phyloP scores from a whole-genome alignment of 2,113 vertebrate genomes.

The Corvus moneduloides region DNA sequence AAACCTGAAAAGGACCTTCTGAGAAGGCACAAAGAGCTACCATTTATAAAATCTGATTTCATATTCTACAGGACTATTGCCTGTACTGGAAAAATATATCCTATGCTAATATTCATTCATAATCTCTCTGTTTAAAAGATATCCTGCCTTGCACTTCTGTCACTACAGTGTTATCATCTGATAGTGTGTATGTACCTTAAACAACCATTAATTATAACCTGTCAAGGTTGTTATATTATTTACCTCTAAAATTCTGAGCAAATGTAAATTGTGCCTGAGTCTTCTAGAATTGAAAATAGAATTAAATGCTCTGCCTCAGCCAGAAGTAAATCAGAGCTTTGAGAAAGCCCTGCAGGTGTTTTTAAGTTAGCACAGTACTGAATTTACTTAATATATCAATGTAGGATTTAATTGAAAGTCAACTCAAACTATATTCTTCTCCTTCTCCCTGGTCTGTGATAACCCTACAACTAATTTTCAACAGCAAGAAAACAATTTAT shows the following conservation, averaged over 20 bases:
- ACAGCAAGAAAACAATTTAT: background rate
- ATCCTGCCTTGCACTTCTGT: constrained; percentile 16
- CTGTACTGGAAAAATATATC: background rate
- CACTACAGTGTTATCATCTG: constrained; percentile 38
- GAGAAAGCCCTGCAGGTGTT: background rate
- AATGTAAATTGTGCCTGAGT: constrained; percentile 1
- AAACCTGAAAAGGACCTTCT: background rate
- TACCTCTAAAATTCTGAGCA: constrained; percentile 50
- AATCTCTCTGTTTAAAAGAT: background rate
- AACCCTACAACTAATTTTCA: constrained; percentile 17
- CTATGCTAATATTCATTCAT: background rate
- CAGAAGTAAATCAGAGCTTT: constrained; percentile 36
- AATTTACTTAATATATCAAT: constrained; percentile 1
- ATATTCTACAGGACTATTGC: background rate
- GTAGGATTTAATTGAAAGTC: constrained; percentile 13
- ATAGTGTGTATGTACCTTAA: background rate
- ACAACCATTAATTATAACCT: constrained; percentile 66
- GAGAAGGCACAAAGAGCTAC: background rate
- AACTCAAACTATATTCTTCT: background rate
- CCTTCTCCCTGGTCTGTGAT: background rate
- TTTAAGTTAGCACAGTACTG: background rate
- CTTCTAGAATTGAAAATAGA: constrained; percentile 45
- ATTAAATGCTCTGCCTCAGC: constrained; percentile 26
- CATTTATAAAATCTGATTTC: background rate
- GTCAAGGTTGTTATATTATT: constrained; percentile 53